These are phyloP conservation scores for Pagetopsis macropterus DNA, from an alignment of 2,797 vertebrate genomes.

Conservation along the genomic window DNA sequence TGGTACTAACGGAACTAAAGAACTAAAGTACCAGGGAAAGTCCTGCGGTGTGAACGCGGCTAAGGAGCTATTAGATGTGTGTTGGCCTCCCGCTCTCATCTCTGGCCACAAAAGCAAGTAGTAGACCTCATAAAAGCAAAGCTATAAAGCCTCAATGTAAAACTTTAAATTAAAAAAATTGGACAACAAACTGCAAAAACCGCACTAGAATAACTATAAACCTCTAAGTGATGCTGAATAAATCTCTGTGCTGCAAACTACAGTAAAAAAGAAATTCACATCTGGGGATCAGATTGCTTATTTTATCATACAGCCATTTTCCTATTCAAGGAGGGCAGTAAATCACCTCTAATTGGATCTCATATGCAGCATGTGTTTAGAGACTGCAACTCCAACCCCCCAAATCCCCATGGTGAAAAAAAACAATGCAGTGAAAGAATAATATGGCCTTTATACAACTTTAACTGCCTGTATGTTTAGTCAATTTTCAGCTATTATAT, in stretches of 20 bases:
- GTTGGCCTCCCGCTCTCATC: conserved; percentile 24
- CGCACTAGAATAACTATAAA: conserved; percentile 25
- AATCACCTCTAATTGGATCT: conserved; percentile 65
- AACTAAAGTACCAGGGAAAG: no score
- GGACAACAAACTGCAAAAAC: conserved; percentile 40
- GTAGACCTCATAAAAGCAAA: conserved; percentile 28
- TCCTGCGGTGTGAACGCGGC: no score
- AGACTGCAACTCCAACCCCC: conserved; percentile 45
- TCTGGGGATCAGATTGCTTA: conserved; percentile 54
- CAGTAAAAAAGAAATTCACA: conserved; percentile 41
- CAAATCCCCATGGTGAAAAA: conserved; percentile 7
- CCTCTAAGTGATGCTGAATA: conserved; percentile 21
- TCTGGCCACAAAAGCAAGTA: conserved; percentile 19
- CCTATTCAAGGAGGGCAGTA: conserved; percentile 47
- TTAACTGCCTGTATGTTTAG: conserved; percentile 17
- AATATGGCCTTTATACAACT: not conserved
- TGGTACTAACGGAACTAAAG: no score
- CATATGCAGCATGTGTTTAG: conserved; percentile 46
- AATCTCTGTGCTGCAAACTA: conserved; percentile 28
- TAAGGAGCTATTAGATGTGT: conserved; percentile 43
- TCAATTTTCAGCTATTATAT: conserved; percentile 8
- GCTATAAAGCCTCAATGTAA: conserved; percentile 13
- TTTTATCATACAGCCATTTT: conserved; percentile 60
- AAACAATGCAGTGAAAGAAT: not conserved
- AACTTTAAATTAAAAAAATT: conserved; percentile 42